These are phyloP conservation scores for Pogoniulus pusillus DNA, from an alignment of 2,797 vertebrate species.

Conservation along the genomic window DNA sequence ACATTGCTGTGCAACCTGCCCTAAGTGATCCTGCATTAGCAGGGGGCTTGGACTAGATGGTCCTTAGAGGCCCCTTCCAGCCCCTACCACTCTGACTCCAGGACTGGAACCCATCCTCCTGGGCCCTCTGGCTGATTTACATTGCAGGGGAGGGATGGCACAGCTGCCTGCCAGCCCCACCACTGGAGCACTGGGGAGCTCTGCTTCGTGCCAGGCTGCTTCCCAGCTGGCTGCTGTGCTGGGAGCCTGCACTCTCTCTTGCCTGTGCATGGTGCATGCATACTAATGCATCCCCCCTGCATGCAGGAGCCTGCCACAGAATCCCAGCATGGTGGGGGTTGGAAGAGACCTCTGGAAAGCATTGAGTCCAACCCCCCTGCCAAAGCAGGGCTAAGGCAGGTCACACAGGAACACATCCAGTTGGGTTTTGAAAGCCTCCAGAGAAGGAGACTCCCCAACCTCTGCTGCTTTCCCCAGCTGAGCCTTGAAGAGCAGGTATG, in stretches of 20 bases:
- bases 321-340: too few relatives aligned
- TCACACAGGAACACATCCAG: too few relatives aligned
- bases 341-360: too few relatives aligned
- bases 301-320: background rate
- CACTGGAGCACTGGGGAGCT: background rate
- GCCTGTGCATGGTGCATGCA: background rate
- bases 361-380: too few relatives aligned
- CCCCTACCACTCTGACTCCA: too few relatives aligned
- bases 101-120: background rate
- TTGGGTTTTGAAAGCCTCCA: too few relatives aligned
- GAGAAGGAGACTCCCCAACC: too few relatives aligned
- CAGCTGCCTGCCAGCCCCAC: accelerated
- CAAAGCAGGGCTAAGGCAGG: too few relatives aligned
- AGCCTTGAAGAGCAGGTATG: slow-evolving; percentile 60
- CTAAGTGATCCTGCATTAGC: too few relatives aligned
- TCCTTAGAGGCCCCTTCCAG: too few relatives aligned
- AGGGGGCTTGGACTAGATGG: too few relatives aligned
- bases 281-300: slow-evolving; percentile 62
- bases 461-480: slow-evolving; percentile 25
- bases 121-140: accelerated
- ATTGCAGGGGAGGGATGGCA: background rate
- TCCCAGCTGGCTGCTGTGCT: background rate
- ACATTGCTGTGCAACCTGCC: too few relatives aligned
- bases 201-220: background rate
- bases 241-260: background rate